These are phyloP conservation scores for Copidosoma floridanum DNA, from an alignment of 1,140 invertebrate species.

Conservation along the genomic window DNA sequence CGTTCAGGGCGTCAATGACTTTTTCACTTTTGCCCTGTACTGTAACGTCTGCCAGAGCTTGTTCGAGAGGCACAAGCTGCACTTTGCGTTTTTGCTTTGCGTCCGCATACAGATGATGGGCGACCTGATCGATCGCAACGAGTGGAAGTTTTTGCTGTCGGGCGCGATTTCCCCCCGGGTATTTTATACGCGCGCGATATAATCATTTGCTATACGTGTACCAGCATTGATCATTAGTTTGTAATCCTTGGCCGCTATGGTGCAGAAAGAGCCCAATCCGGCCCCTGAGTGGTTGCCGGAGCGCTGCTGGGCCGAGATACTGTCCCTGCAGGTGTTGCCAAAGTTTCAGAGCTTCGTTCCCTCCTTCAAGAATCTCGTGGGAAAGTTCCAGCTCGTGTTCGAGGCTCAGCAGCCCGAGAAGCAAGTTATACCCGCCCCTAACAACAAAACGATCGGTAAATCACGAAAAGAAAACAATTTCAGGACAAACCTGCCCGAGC, in stretches of 20 bases:
- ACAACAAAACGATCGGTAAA: too few relatives aligned
- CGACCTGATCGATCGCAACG: constrained; percentile 55
- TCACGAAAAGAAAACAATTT: neutral
- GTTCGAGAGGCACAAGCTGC: constrained; percentile 72
- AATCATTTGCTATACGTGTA: too few relatives aligned
- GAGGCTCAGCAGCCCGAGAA: constrained; percentile 54
- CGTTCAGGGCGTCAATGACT: constrained; percentile 64
- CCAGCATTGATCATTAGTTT: too few relatives aligned
- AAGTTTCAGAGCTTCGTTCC: constrained; percentile 56
- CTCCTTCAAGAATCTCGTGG: constrained; percentile 51
- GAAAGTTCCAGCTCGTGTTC: constrained; percentile 61
- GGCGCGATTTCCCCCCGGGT: constrained; percentile 33
- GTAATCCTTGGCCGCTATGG: too few relatives aligned
- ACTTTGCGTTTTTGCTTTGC: constrained; percentile 66
- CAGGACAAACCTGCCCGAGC: constrained; percentile 4
- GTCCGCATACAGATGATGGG: constrained; percentile 54
- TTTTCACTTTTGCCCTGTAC: constrained; percentile 69
- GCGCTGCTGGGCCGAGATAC: constrained; percentile 65
- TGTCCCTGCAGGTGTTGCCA: constrained; percentile 56
- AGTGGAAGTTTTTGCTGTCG: constrained; percentile 66
- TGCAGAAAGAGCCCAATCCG: constrained; percentile 58
- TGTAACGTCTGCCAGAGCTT: constrained; percentile 70
- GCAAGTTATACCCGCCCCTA: constrained; percentile 6
- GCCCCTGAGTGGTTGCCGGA: constrained; percentile 61
- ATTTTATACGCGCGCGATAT: neutral